Percentiles rank a stretch among this genome's conserved stretches.
These are phyloP conservation scores for Alethe diademata DNA, from an alignment of 2,113 vertebrate genomes.

Conservation along the genomic window DNA sequence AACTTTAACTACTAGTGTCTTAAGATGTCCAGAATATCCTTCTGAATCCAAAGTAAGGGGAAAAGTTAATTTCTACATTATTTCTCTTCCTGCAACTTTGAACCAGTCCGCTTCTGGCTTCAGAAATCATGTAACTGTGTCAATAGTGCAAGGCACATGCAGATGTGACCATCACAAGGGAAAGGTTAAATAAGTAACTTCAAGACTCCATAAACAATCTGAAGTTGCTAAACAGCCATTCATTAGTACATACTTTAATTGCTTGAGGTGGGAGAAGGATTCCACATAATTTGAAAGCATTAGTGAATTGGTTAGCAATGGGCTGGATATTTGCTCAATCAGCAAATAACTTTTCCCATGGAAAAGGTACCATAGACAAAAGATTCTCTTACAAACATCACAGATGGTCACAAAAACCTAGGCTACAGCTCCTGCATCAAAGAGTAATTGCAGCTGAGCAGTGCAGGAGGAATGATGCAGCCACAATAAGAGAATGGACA, in stretches of 20 bases:
- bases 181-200: neutral
- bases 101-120: neutral
- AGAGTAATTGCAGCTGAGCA: neutral
- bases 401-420: neutral
- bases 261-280: neutral
- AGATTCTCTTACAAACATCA: neutral
- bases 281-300: neutral
- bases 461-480: neutral
- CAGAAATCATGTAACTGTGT: neutral
- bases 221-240: neutral
- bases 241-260: neutral
- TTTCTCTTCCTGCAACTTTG: neutral
- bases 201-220: neutral
- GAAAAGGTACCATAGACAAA: neutral
- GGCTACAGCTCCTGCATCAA: neutral
- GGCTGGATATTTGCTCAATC: neutral
- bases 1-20: neutral
- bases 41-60: neutral
- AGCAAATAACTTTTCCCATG: neutral
- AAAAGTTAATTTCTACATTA: neutral
- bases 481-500: neutral
- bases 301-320: neutral
- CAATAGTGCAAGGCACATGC: neutral
- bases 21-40: neutral
- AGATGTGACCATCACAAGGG: accelerated